phyloP scores from a whole-genome alignment of 2,797 vertebrate species.

The Nyctalus aviator region DNA sequence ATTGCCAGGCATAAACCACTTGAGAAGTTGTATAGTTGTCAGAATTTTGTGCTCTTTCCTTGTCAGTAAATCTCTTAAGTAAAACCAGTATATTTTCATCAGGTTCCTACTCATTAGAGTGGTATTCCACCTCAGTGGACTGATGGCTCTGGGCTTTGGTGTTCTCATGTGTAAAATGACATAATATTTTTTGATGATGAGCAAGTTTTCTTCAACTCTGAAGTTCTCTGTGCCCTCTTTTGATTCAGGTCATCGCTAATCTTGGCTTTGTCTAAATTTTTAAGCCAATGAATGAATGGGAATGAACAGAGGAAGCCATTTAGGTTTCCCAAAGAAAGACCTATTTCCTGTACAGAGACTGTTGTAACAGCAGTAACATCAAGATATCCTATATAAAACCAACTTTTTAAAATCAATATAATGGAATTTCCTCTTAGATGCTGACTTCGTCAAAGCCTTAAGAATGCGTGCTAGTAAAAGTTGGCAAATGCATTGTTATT shows the following conservation, averaged over 20 bases:
- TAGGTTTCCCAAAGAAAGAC: constrained; percentile 63
- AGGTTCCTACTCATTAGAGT: neutral
- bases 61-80: neutral
- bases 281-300: constrained; percentile 58
- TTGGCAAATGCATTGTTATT: constrained; percentile 83
- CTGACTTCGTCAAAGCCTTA: constrained; percentile 62
- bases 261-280: constrained; percentile 51
- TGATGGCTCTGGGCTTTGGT: neutral
- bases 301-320: constrained; percentile 29
- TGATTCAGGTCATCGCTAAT: constrained; percentile 19
- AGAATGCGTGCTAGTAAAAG: constrained; percentile 75
- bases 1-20: neutral
- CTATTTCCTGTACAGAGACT: constrained; percentile 63
- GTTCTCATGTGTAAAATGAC: neutral
- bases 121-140: neutral
- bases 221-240: constrained; percentile 34
- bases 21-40: neutral
- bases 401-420: constrained; percentile 66
- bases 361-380: constrained; percentile 44
- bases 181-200: neutral
- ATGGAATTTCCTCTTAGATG: constrained; percentile 74
- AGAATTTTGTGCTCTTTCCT: neutral
- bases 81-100: neutral
- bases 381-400: constrained; percentile 61
- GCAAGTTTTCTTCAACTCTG: constrained; percentile 22